Evolutionary conservation across 1,140 invertebrate species (phyloP), one percentile per base, ranked within the genome.

Genomic region (Tenebrio molitor): DNA sequence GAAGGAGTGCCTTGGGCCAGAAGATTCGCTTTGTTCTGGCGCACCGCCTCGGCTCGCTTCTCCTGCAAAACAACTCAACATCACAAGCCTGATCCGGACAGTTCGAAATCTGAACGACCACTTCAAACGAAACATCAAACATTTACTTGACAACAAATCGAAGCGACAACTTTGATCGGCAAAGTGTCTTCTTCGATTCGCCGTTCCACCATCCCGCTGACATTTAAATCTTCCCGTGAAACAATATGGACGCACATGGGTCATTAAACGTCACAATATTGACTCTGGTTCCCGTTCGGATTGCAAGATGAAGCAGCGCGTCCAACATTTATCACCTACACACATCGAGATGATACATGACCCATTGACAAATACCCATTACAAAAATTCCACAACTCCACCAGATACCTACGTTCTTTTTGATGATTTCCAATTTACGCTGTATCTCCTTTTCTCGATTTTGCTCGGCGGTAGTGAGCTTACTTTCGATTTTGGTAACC

Each of bases 391-490:
- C n/a, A n/a, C n/a, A n/a, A n/a, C n/a, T n/a, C n/a, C 29, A 64
- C 33, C 10, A 21, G 50, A 77, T 82, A 80, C 79, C 76, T 88
- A 93, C 91, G 86, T 93, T 91, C 86, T 93, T 91, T 81, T 91
- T 92, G 78, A 93, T 88, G 81, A 88, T 89, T 80, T 93, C 92
- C 79, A 93, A 84, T 86, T 91, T 92, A 84, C 90, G 91, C 84
- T 93, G 89, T 65, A 94, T 89, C 82, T 93, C 91, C 81, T 91
- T 91, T 81, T 92, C 90, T 53, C 93, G 87, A 80, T 95, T 94
- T 78, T 88, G 87, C 83, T 93, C 91, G 68, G 92, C 92, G 72
- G 88, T 85, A 70, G 87, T 89, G 70, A 93, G 86, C 85, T 92
- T 93, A 78, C 86, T 89, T 83, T 91, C 89, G 77, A 93, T 87